Base-by-base conservation (phyloP, 2,113 vertebrate genomes). In the Pithys albifrons region DNA sequence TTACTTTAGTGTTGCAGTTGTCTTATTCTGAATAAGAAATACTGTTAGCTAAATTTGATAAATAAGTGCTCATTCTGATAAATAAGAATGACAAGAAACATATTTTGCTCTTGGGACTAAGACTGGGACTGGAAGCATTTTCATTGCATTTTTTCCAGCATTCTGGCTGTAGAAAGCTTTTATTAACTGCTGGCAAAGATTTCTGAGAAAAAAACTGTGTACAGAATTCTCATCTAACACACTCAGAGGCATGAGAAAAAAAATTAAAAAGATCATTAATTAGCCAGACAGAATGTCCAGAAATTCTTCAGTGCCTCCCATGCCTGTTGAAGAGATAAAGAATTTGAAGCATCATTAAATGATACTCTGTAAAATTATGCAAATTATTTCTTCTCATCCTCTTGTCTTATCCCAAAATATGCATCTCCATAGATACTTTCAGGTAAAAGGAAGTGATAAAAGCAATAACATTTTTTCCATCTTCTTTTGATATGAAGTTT, bases 391-490 rank as follows among this genome's bases (percentile, higher is more conserved):
- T 73, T 91, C 61, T 84, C 54, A 29, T 64, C 15, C 65, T 65
- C 62, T 62, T 80, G 12, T 76, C 35, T 84, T 17, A 84, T 85
- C 19, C 16, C 52, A 59, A 91, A 95, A 19, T 23, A 81, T 6
- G 14, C 52, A 79, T 28, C 45, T 94, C 37, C 49, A 46, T 57
- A 62, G 72, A 39, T 72, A 24, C 3, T 76, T 93, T 69, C 33
- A 62, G 19, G 33, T 76, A 73, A 81, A 87, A 93, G 25, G 17
- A 84, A 82, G 37, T 54, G 28, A 54, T 9, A 95, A 91, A 87
- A 43, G 12, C 19, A 65, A 65, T 4, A 48, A 52, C 2, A 28
- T 57, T 64, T 69, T 69, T 51, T 72, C 58, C 13, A 23, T 84
- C 88, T 92, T 59, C 20, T 51, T 88, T 71, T 62, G 9, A 85